phyloP scores from a whole-genome alignment of 1,140 invertebrate species.

The Drosophila trapezifrons region DNA sequence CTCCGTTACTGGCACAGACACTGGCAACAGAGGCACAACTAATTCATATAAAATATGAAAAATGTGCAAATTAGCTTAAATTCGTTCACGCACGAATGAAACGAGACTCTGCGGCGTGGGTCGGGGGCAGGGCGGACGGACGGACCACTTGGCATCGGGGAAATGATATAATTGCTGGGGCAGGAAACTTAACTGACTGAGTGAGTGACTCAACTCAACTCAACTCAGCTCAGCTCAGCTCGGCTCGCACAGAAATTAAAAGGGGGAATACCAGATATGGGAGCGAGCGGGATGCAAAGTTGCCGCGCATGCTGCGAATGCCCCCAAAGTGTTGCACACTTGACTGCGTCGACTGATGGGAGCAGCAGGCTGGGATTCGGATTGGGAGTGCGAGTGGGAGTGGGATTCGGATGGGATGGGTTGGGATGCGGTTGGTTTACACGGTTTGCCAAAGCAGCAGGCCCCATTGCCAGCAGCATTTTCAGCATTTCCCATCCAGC shows the following conservation, averaged over 20 bases:
- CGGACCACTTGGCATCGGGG: conserved; percentile 57
- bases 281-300: conserved; percentile 49
- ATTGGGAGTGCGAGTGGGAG: neutral
- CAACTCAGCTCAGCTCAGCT: conserved; percentile 22
- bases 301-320: conserved; percentile 54
- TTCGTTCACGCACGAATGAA: conserved; percentile 75
- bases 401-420: conserved; percentile 7
- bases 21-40: conserved; percentile 3
- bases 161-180: conserved; percentile 80
- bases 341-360: conserved; percentile 59
- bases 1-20: conserved; percentile 3
- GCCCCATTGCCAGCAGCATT: conserved; percentile 34
- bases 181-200: conserved; percentile 78
- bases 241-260: neutral
- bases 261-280: neutral
- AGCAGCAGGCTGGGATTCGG: conserved; percentile 11
- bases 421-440: conserved; percentile 30
- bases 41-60: conserved; percentile 39
- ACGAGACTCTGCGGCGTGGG: conserved; percentile 34
- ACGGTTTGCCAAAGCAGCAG: conserved; percentile 29
- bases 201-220: conserved; percentile 65
- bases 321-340: conserved; percentile 73
- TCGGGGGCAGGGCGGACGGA: neutral
- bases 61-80: conserved; percentile 74
- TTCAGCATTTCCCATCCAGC: conserved; percentile 2